Percentiles rank a stretch among this genome's conserved stretches.
Evolutionary conservation across 2,797 vertebrate genomes (phyloP).

Genomic region (Phataginus tetradactyla): DNA sequence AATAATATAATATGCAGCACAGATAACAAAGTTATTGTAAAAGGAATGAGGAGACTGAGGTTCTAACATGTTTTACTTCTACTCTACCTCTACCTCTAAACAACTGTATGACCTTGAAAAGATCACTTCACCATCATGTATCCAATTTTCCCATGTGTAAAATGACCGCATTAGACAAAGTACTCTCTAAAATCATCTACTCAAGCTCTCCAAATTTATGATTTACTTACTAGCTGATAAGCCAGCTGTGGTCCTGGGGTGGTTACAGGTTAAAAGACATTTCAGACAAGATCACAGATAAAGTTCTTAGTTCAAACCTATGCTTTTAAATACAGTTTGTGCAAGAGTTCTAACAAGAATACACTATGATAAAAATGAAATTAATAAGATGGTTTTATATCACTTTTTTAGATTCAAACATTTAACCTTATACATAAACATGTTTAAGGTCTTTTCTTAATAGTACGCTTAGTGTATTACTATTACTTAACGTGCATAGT

Average conservation of each 20-base stretch:
- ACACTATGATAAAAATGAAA: neutral
- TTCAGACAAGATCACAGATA: neutral
- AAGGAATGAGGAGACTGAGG: neutral
- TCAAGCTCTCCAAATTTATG: neutral
- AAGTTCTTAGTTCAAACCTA: neutral
- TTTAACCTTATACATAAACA: neutral
- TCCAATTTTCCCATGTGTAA: neutral
- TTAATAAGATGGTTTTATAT: constrained; percentile 24
- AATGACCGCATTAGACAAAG: neutral
- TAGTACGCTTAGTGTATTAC: neutral
- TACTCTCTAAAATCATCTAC: constrained; percentile 5
- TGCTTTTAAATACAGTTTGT: neutral
- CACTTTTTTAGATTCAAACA: constrained; percentile 13
- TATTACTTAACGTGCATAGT: neutral
- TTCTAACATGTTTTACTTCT: neutral
- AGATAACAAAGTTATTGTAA: neutral
- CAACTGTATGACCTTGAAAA: neutral
- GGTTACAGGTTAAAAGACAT: neutral
- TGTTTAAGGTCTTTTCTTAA: neutral
- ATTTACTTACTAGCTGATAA: constrained; percentile 12
- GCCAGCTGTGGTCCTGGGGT: neutral
- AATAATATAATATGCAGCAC: neutral
- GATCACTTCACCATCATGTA: neutral
- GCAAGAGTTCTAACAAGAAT: neutral
- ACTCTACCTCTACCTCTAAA: neutral